These are phyloP conservation scores for Macrostomum lignano DNA, from an alignment of 1,140 invertebrate species.

Conservation along the genomic window DNA sequence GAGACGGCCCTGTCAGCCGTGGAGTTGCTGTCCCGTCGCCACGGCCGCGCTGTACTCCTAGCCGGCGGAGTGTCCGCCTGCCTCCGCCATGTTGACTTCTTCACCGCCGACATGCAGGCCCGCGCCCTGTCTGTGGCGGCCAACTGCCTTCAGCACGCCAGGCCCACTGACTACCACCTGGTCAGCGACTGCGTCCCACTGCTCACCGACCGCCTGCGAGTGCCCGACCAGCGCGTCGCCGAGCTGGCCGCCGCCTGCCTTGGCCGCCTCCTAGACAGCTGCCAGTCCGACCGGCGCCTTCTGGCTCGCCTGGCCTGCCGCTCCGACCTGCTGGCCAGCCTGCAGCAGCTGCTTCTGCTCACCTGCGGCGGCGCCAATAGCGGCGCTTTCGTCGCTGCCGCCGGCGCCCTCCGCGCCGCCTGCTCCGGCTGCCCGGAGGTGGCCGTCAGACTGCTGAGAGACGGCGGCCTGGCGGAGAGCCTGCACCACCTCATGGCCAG, in stretches of 20 bases:
- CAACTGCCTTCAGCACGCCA: constrained; percentile 77
- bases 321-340: constrained; percentile 4
- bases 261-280: too few relatives aligned
- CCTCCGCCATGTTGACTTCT: constrained; percentile 81
- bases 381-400: constrained; percentile 6
- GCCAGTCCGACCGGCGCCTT: too few relatives aligned
- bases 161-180: constrained; percentile 64
- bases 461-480: neutral
- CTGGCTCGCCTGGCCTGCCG: too few relatives aligned
- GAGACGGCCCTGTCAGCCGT: constrained; percentile 80
- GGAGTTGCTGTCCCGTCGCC: too few relatives aligned
- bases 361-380: constrained; percentile 6
- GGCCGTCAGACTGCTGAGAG: constrained; percentile 4
- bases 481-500: neutral
- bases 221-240: too few relatives aligned
- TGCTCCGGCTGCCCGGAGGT: too few relatives aligned
- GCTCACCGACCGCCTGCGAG: constrained; percentile 52
- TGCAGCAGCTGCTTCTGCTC: too few relatives aligned
- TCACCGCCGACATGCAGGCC: constrained; percentile 65
- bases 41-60: too few relatives aligned
- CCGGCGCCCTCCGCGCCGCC: constrained; percentile 5
- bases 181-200: constrained; percentile 57
- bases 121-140: constrained; percentile 73
- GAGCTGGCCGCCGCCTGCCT: too few relatives aligned
- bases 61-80: constrained; percentile 71